Evolutionary conservation across 2,888 invertebrate species (phyloP).

Genomic region (Timema cristinae): DNA sequence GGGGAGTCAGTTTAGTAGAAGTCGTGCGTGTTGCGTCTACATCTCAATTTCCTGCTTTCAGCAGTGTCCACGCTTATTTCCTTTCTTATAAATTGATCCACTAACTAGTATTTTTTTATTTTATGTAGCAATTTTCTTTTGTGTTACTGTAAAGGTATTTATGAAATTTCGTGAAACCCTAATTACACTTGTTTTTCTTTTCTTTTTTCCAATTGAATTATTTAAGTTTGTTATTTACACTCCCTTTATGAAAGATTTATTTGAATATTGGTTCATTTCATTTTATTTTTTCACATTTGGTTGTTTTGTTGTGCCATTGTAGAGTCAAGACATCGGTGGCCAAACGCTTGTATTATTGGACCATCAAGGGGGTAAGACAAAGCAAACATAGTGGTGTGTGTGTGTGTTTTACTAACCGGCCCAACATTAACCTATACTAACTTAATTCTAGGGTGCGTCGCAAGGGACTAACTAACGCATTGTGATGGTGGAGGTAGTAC

Average conservation of each 20-base stretch:
- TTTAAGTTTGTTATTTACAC: conserved; percentile 20
- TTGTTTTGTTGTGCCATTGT: conserved; percentile 40
- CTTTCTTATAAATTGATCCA: conserved; percentile 14
- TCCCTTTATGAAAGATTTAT: conserved; percentile 29
- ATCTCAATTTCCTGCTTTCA: conserved; percentile 32
- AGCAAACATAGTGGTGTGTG: conserved; percentile 35
- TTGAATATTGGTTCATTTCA: conserved; percentile 29
- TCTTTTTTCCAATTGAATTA: conserved; percentile 8
- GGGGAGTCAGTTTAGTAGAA: conserved; percentile 28
- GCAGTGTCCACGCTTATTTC: conserved; percentile 30
- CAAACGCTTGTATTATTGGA: conserved; percentile 85
- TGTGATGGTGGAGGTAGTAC: conserved; percentile 8
- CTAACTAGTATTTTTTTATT: background rate
- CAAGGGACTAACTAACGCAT: conserved; percentile 8
- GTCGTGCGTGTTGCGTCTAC: conserved; percentile 23
- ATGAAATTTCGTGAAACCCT: conserved; percentile 16
- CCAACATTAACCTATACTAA: conserved; percentile 29
- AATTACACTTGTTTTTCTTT: background rate
- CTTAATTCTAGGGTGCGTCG: conserved; percentile 27
- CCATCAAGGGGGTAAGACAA: conserved; percentile 89
- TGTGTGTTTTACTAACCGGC: conserved; percentile 9
- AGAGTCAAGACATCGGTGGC: conserved; percentile 91
- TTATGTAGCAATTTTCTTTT: conserved; percentile 25
- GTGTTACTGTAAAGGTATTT: conserved; percentile 25
- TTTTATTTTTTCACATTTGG: conserved; percentile 25